Conservation (phyloP, 2,888 invertebrate genomes). For the Lordiphosa fenestrarum region DNA sequence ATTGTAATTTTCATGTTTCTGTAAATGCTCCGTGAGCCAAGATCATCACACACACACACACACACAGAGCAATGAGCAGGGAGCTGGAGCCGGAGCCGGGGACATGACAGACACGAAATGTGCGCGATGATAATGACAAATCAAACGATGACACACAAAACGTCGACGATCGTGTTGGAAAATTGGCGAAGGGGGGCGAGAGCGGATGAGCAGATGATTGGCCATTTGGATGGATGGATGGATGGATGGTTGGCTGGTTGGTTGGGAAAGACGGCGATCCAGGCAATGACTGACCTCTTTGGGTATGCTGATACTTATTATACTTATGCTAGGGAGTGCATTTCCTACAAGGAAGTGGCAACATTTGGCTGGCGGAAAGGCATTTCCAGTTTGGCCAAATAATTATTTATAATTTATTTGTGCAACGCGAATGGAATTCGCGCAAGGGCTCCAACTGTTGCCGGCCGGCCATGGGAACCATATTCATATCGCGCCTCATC, state of each 20-base stretch:
- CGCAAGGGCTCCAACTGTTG: slow-evolving; percentile 13
- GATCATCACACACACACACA: neutral
- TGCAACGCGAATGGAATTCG: slow-evolving; percentile 11
- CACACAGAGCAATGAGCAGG: slow-evolving; percentile 1
- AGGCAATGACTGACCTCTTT: slow-evolving; percentile 35
- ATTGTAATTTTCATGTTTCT: slow-evolving; percentile 74
- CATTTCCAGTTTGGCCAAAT: slow-evolving; percentile 31
- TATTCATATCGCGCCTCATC: slow-evolving; percentile 75
- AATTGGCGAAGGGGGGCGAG: slow-evolving; percentile 48
- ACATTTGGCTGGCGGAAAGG: slow-evolving; percentile 40
- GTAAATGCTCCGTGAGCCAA: slow-evolving; percentile 39
- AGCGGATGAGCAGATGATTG: slow-evolving; percentile 58
- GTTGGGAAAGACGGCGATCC: slow-evolving; percentile 28
- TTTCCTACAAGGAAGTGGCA: slow-evolving; percentile 23
- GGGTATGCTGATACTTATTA: slow-evolving; percentile 26
- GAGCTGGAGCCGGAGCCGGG: slow-evolving; percentile 20
- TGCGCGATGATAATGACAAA: slow-evolving; percentile 76
- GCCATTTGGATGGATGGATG: slow-evolving; percentile 46
- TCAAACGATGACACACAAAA: slow-evolving; percentile 77
- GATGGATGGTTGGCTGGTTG: slow-evolving; percentile 18
- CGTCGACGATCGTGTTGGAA: slow-evolving; percentile 68
- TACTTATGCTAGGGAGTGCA: slow-evolving; percentile 51
- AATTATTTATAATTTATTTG: slow-evolving; percentile 64
- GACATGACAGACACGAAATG: slow-evolving; percentile 55
- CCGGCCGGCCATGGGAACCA: slow-evolving; percentile 72